phyloP scores from a whole-genome alignment of 2,113 vertebrate species.

The Dicaeum eximium region DNA sequence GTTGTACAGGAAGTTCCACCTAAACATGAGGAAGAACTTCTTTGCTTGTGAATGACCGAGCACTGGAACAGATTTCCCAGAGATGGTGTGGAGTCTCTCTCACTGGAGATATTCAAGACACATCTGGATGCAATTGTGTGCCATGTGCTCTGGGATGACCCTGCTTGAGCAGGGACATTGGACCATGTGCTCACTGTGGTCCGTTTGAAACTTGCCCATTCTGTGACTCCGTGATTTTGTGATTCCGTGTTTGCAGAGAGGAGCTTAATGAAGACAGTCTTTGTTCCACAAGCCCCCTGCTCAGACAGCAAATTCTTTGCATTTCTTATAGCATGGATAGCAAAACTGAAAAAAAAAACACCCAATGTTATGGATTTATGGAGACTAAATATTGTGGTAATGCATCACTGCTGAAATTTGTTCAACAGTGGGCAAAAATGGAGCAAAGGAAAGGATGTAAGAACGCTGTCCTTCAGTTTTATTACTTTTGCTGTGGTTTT shows the following conservation, averaged over 20 bases:
- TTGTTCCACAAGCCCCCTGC: background rate
- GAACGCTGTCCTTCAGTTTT: background rate
- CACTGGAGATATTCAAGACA: background rate
- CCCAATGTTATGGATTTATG: fast-evolving
- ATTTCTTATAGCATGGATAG: background rate
- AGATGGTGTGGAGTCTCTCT: background rate
- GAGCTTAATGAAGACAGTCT: background rate
- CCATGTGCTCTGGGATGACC: background rate
- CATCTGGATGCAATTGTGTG: background rate
- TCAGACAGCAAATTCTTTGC: background rate
- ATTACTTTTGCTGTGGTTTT: background rate
- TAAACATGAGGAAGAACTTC: background rate
- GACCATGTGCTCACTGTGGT: too few species aligned
- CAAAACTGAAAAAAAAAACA: background rate
- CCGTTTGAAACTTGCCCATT: background rate
- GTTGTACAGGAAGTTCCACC: background rate
- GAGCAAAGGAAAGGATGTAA: background rate
- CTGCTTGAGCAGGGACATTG: background rate
- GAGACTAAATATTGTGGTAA: background rate
- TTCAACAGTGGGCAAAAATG: background rate
- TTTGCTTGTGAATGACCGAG: background rate
- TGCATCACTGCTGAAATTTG: background rate
- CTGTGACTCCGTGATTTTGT: background rate
- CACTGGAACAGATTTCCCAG: background rate
- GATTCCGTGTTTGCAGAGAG: background rate